Evolutionary conservation across 2,113 vertebrate genomes (phyloP).

Genomic region (Tetrax tetrax): DNA sequence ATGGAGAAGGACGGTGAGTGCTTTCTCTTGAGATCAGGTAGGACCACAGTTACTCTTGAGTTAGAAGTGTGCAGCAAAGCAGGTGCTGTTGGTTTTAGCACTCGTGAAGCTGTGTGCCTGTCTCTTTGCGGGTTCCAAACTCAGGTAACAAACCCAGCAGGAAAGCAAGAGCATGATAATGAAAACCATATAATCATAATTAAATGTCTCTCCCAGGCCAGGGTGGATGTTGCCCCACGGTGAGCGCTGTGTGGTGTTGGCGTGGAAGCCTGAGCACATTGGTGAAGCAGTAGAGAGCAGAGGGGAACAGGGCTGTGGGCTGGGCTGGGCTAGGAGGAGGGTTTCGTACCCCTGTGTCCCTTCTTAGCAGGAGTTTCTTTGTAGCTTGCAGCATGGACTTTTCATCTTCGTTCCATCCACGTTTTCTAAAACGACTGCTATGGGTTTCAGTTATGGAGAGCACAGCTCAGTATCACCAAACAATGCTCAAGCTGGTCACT

Average conservation of each 20-base stretch:
- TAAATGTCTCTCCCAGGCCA: not conserved
- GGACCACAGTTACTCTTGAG: not conserved
- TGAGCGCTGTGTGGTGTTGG: not conserved
- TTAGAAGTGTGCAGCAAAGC: not conserved
- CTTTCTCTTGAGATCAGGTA: not conserved
- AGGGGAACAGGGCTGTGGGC: too few relatives aligned
- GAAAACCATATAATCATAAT: not conserved
- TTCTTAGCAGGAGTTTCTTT: not conserved
- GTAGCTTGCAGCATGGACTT: not conserved
- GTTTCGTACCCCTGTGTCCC: not conserved
- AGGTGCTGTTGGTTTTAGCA: not conserved
- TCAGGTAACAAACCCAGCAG: not conserved
- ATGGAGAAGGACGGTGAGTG: accelerated
- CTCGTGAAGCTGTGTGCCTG: not conserved
- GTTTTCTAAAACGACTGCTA: not conserved
- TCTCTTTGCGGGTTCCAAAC: not conserved
- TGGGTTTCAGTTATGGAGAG: not conserved
- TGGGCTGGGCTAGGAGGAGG: not conserved
- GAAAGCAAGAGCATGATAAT: not conserved
- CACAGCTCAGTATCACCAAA: not conserved
- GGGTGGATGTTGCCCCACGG: not conserved
- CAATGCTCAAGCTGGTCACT: not conserved
- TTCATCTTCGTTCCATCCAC: accelerated
- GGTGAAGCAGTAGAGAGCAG: not conserved
- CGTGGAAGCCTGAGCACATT: not conserved